Evolutionary conservation across 2,113 vertebrate genomes (phyloP).

Genomic region (Eretmochelys imbricata): DNA sequence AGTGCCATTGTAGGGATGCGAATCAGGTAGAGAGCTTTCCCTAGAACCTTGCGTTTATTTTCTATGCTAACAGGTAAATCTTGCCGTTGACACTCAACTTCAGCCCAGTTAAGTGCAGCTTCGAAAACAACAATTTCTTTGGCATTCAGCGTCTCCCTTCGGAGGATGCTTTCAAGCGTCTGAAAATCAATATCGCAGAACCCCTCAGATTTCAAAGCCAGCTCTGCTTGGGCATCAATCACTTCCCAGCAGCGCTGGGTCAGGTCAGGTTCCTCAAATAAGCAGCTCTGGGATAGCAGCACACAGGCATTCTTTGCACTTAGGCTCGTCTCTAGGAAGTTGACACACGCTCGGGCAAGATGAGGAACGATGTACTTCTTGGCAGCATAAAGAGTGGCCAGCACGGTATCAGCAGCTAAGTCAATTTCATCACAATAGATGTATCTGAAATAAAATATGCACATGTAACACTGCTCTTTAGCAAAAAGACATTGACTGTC

Average conservation of each 20-base stretch:
- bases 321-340: constrained; percentile 96
- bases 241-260: constrained; percentile 99
- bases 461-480: not conserved
- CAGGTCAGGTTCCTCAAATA: constrained; percentile 97
- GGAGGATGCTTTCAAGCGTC: constrained; percentile 96
- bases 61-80: constrained; percentile 90
- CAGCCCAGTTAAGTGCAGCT: constrained; percentile 94
- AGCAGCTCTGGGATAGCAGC: constrained; percentile 95
- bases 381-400: constrained; percentile 96
- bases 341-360: constrained; percentile 95
- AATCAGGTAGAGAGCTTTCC: constrained; percentile 93
- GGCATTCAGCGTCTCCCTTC: constrained; percentile 95
- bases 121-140: constrained; percentile 98
- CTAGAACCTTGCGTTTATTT: constrained; percentile 95
- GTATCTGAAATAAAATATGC: constrained; percentile 85
- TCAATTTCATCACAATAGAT: constrained; percentile 99
- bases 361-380: constrained; percentile 99
- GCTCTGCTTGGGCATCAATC: constrained; percentile 96
- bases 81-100: constrained; percentile 94
- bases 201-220: constrained; percentile 95
- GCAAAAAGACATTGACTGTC: accelerated
- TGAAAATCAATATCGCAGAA: constrained; percentile 98
- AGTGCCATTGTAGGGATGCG: constrained; percentile 96
- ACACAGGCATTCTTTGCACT: constrained; percentile 97
- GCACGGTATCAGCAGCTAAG: constrained; percentile 93